Evolutionary conservation across 2,888 invertebrate species (phyloP).

Genomic region (Polietes domitor): DNA sequence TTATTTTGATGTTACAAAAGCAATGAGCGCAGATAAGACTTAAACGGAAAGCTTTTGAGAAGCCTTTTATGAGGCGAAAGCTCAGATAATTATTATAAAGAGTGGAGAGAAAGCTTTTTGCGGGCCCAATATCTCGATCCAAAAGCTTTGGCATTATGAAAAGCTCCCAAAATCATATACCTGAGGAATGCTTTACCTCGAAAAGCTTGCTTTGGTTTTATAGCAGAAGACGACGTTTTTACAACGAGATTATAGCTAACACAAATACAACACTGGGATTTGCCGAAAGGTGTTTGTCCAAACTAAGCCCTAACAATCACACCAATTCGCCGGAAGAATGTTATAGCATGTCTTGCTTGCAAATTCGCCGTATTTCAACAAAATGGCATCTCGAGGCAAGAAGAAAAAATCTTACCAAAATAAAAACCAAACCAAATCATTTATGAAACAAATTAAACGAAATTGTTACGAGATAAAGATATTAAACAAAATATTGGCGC

Average conservation of each 20-base stretch:
- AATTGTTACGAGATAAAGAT: neutral
- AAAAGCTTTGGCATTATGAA: conserved; percentile 45
- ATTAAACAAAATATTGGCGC: conserved; percentile 51
- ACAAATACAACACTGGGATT: conserved; percentile 10
- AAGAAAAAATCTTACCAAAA: conserved; percentile 26
- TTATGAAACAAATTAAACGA: too few relatives aligned
- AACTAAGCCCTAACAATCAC: neutral
- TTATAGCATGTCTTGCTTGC: neutral
- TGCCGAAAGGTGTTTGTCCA: neutral
- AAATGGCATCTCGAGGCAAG: conserved; percentile 28
- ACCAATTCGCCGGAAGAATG: conserved; percentile 19
- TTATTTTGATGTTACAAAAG: too few relatives aligned
- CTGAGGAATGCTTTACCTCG: neutral
- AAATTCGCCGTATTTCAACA: neutral
- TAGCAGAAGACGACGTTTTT: neutral
- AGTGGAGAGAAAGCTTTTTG: too few relatives aligned
- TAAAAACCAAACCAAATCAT: too few relatives aligned
- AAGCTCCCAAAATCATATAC: neutral
- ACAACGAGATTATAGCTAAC: neutral
- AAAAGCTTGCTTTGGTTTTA: conserved; percentile 18
- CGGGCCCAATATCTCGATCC: too few relatives aligned
- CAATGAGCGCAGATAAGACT: too few relatives aligned
- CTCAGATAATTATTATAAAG: too few relatives aligned
- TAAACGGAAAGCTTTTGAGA: too few relatives aligned
- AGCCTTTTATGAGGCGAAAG: too few relatives aligned